These are phyloP conservation scores for Spilarctia lutea DNA, from an alignment of 2,888 invertebrate species.

Conservation along the genomic window DNA sequence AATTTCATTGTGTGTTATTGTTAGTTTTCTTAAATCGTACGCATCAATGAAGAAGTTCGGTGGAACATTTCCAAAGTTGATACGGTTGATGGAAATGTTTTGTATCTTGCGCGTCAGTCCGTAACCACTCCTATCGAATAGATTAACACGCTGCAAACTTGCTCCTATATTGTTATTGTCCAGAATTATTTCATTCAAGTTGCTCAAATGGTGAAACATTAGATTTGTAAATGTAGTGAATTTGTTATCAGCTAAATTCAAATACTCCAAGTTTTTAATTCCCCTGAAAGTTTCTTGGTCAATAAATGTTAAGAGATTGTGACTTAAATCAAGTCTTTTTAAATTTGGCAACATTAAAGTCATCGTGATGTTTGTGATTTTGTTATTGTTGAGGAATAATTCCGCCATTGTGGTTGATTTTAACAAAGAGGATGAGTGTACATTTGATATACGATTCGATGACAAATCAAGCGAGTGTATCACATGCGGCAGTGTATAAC, in stretches of 20 bases:
- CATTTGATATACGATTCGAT: conserved; percentile 63
- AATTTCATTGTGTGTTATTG: conserved; percentile 85
- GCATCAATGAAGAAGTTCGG: conserved; percentile 78
- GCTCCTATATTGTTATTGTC: conserved; percentile 78
- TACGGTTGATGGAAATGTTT: conserved; percentile 68
- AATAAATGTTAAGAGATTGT: conserved; percentile 72
- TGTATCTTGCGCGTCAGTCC: conserved; percentile 72
- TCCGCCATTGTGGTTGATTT: conserved; percentile 63
- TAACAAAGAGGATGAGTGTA: conserved; percentile 58
- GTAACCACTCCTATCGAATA: conserved; percentile 76
- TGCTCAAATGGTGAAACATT: conserved; percentile 72
- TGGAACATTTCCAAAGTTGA: conserved; percentile 65
- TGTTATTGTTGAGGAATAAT: conserved; percentile 68
- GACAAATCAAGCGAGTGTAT: conserved; percentile 72
- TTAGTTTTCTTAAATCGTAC: conserved; percentile 77
- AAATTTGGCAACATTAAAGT: conserved; percentile 70
- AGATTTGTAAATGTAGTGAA: conserved; percentile 72
- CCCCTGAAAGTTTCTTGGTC: conserved; percentile 70
- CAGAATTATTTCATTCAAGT: conserved; percentile 74
- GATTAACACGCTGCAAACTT: conserved; percentile 62
- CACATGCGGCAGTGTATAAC: conserved; percentile 62
- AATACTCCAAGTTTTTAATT: conserved; percentile 72
- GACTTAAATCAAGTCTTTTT: conserved; percentile 74
- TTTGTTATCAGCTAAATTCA: conserved; percentile 79
- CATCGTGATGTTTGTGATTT: conserved; percentile 62